Percentiles rank a stretch among this genome's conserved stretches.
These are phyloP conservation scores for Aegypius monachus DNA, from an alignment of 2,113 vertebrate species.

Conservation along the genomic window DNA sequence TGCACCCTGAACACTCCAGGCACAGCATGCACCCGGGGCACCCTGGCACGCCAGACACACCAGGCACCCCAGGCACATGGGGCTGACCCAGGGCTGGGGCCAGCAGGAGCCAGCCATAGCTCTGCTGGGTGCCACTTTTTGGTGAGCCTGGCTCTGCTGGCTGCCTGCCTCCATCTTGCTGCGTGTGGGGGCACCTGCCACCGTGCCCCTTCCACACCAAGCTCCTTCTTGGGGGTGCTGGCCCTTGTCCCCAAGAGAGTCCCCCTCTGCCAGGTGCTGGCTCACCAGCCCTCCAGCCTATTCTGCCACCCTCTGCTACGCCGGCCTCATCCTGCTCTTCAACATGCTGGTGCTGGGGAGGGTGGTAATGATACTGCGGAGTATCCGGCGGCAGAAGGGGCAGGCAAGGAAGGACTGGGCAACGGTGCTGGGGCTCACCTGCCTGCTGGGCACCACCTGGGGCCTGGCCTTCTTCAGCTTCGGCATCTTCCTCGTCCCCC, in stretches of 20 bases:
- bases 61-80: fast-evolving
- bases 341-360: neutral
- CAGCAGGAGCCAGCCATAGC: neutral
- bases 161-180: neutral
- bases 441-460: neutral
- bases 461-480: neutral
- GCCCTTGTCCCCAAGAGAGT: neutral
- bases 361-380: neutral
- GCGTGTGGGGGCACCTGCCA: fast-evolving
- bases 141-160: neutral
- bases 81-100: neutral
- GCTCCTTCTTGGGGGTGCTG: neutral
- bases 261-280: neutral
- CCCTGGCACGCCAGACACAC: neutral
- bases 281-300: neutral
- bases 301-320: neutral
- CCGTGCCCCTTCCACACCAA: neutral
- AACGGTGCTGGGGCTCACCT: neutral
- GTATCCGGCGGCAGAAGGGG: neutral
- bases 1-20: fast-evolving
- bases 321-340: neutral
- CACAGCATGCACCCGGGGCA: neutral
- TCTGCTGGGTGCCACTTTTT: neutral
- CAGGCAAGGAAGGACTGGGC: neutral
- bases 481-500: fast-evolving